Conservation (phyloP, 2,888 invertebrate species). For the Pachliopta kotzebuea region DNA sequence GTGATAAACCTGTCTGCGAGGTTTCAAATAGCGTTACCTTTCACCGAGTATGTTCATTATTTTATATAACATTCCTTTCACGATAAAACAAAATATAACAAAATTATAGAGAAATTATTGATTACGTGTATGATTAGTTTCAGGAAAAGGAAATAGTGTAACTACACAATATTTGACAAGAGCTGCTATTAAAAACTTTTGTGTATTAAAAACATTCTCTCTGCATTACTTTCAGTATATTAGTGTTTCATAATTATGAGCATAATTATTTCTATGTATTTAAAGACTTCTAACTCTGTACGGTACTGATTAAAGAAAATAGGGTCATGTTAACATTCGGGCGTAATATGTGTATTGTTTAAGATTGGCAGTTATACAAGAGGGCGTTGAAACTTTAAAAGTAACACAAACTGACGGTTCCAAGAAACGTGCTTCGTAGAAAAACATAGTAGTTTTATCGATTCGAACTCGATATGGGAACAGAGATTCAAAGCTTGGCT, state of each 20-base stretch:
- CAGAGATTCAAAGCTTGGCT: slow-evolving; percentile 63
- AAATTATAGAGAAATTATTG: too few species aligned
- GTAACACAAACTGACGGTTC: slow-evolving; percentile 52
- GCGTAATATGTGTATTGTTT: slow-evolving; percentile 56
- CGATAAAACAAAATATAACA: not conserved
- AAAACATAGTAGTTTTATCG: slow-evolving; percentile 71
- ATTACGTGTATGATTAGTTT: too few species aligned
- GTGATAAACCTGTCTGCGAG: slow-evolving; percentile 19
- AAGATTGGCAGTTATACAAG: slow-evolving; percentile 63
- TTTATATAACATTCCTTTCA: not conserved
- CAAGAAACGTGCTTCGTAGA: slow-evolving; percentile 73
- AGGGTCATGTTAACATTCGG: slow-evolving; percentile 65
- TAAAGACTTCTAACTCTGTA: not conserved
- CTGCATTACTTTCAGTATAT: not conserved
- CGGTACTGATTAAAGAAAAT: slow-evolving; percentile 50
- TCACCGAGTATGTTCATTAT: slow-evolving; percentile 8
- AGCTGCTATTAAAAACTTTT: not conserved
- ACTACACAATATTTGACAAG: not conserved
- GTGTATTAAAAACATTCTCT: not conserved
- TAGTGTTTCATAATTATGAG: not conserved
- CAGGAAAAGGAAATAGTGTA: not conserved
- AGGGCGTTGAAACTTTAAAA: slow-evolving; percentile 63
- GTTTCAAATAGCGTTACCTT: slow-evolving; percentile 19
- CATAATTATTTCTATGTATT: not conserved
- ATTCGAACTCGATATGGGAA: slow-evolving; percentile 66